Evolutionary conservation across 2,797 vertebrate genomes (phyloP).

Genomic region (Diplodus puntazzo): DNA sequence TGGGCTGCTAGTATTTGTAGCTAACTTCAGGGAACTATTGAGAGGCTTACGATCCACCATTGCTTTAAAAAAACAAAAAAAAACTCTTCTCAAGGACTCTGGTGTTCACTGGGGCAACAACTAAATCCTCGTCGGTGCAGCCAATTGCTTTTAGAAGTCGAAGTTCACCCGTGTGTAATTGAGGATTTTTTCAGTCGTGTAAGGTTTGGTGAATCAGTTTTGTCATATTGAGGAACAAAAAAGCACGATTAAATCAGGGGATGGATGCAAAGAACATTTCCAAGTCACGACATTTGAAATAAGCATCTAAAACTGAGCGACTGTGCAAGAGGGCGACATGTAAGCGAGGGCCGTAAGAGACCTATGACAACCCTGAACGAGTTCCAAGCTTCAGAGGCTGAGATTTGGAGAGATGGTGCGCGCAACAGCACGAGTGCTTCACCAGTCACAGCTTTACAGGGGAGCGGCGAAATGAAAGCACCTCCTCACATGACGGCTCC

Average conservation of each 20-base stretch:
- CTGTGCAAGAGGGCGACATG: not conserved
- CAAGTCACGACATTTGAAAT: not conserved
- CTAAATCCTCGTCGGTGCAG: not conserved
- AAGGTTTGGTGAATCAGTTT: too few relatives aligned
- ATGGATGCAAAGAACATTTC: not conserved
- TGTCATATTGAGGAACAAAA: too few relatives aligned
- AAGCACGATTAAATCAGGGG: not conserved
- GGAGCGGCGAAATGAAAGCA: not conserved
- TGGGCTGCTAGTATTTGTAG: too few relatives aligned
- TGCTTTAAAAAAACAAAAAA: too few relatives aligned
- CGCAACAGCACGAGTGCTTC: not conserved
- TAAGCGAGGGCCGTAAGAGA: not conserved
- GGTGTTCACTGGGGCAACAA: not conserved
- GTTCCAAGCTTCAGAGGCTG: not conserved
- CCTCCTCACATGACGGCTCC: not conserved
- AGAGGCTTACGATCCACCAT: too few relatives aligned
- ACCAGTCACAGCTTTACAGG: conserved; percentile 1
- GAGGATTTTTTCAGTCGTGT: too few relatives aligned
- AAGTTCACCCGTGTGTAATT: not conserved
- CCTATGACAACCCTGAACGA: not conserved
- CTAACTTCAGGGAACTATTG: too few relatives aligned
- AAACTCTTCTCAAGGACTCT: too few relatives aligned
- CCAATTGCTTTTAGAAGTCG: not conserved
- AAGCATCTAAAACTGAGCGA: not conserved
- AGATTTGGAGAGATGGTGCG: not conserved